Evolutionary conservation across 2,888 invertebrate species (phyloP).

Genomic region (Ochropleura leucogaster): DNA sequence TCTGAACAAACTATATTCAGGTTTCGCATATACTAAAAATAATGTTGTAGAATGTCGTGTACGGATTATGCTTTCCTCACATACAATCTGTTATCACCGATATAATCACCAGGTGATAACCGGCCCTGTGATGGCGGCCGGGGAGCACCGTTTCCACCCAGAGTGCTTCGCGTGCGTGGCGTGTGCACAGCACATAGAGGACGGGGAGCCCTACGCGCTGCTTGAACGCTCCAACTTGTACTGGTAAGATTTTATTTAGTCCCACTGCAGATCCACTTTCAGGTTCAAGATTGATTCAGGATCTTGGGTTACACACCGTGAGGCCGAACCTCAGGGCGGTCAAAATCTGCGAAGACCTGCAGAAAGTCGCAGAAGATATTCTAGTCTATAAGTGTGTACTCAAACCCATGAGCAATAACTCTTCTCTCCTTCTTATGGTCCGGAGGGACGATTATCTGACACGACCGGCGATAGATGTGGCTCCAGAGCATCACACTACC

Average conservation of each 20-base stretch:
- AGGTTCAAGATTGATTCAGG: too few species aligned
- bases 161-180: constrained; percentile 97
- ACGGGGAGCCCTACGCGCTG: constrained; percentile 97
- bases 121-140: constrained; percentile 98
- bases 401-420: not conserved
- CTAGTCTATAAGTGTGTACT: not conserved
- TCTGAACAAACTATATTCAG: too few species aligned
- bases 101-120: constrained; percentile 87
- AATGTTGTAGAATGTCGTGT: too few species aligned
- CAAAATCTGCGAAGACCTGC: not conserved
- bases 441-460: not conserved
- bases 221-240: constrained; percentile 97
- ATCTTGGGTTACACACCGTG: too few species aligned
- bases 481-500: too few species aligned
- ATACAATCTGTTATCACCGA: not conserved
- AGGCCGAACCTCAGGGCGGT: too few species aligned
- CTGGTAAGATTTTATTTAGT: constrained; percentile 90
- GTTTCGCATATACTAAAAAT: too few species aligned
- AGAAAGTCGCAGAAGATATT: not conserved
- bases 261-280: not conserved
- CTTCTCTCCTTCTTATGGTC: not conserved
- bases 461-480: not conserved
- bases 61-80: too few species aligned
- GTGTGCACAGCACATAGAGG: constrained; percentile 96
- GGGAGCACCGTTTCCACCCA: constrained; percentile 98